Evolutionary conservation across 2,797 vertebrate genomes (phyloP).

Genomic region (Zonotrichia albicollis): DNA sequence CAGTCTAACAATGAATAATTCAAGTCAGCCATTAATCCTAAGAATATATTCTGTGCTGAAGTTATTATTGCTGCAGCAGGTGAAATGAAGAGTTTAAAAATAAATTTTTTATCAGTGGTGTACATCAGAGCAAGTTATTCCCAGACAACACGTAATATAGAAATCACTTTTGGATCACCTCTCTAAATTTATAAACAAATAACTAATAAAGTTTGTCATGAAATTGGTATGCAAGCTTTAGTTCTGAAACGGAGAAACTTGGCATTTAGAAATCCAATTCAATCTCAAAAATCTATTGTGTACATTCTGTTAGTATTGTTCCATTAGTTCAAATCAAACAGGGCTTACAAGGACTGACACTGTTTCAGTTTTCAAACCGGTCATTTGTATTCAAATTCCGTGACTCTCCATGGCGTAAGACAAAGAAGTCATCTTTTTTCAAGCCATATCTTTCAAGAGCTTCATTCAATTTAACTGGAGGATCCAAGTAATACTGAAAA

Average conservation of each 20-base stretch:
- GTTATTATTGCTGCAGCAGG: constrained; percentile 36
- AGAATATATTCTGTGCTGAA: neutral
- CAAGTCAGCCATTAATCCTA: constrained; percentile 18
- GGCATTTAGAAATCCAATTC: constrained; percentile 19
- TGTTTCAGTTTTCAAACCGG: constrained; percentile 69
- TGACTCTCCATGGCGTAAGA: constrained; percentile 90
- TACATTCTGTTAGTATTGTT: neutral
- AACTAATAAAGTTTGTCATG: neutral
- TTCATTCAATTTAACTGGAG: constrained; percentile 84
- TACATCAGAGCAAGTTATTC: neutral
- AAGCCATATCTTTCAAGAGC: constrained; percentile 86
- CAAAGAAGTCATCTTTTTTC: constrained; percentile 87
- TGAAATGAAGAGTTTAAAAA: neutral
- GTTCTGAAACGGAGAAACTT: constrained; percentile 20
- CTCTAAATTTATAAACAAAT: constrained; percentile 4
- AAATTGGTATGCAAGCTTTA: constrained; percentile 22
- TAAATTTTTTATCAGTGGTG: neutral
- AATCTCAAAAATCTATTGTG: neutral
- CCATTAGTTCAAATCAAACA: constrained; percentile 1
- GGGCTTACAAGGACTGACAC: neutral
- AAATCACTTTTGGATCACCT: neutral
- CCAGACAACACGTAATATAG: neutral
- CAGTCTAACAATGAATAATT: neutral
- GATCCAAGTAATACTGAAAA: constrained; percentile 90
- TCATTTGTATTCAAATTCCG: constrained; percentile 77